phyloP scores from a whole-genome alignment of 2,797 vertebrate genomes.

The Mallotus villosus region DNA sequence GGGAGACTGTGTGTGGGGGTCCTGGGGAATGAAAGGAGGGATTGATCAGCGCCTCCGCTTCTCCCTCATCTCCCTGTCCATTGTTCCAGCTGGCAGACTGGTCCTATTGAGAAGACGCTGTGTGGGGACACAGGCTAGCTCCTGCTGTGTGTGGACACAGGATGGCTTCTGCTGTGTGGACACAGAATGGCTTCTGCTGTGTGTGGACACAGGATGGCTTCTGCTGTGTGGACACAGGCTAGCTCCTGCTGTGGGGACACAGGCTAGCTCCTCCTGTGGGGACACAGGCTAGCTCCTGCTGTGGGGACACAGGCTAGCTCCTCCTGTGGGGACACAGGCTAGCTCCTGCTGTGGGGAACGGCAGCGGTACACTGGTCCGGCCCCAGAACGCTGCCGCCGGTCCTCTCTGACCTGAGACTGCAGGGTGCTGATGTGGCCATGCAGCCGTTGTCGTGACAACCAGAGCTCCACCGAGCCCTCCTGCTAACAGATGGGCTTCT shows the following conservation, averaged over 20 bases:
- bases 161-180: constrained; percentile 52
- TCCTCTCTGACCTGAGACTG: no score
- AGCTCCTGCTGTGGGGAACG: constrained; percentile 42
- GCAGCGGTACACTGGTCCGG: background rate
- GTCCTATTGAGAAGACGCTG: constrained; percentile 74
- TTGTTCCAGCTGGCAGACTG: constrained; percentile 73
- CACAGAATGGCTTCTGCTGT: constrained; percentile 54
- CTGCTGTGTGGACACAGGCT: constrained; percentile 52
- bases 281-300: constrained; percentile 56
- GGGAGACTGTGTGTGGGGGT: constrained; percentile 45
- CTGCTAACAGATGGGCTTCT: no score
- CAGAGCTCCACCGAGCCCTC: no score
- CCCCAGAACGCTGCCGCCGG: no score
- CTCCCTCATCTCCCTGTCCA: constrained; percentile 73
- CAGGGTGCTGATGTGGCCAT: no score
- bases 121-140: constrained; percentile 53
- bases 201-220: constrained; percentile 46
- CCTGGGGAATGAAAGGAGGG: constrained; percentile 76
- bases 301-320: constrained; percentile 52
- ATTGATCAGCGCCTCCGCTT: constrained; percentile 73
- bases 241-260: constrained; percentile 47
- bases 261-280: constrained; percentile 54
- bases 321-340: constrained; percentile 52
- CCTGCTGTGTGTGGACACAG: constrained; percentile 49
- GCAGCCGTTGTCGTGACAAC: no score